A percentile compares a stretch with the other conserved stretches of the same genome.
These are phyloP conservation scores for Caranx melampygus DNA, from an alignment of 2,113 vertebrate genomes.

Conservation along the genomic window DNA sequence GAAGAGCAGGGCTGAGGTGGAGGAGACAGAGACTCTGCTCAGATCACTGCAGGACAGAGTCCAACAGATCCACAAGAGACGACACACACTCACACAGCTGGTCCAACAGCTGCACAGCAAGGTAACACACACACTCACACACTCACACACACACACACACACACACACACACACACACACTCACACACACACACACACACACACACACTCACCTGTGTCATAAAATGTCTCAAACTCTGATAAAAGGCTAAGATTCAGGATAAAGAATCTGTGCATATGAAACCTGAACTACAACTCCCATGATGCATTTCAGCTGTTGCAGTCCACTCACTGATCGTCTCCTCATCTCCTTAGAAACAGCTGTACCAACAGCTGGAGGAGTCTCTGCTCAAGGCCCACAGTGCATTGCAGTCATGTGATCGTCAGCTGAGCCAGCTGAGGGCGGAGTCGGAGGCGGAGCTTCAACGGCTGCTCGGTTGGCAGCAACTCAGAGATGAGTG, in stretches of 20 bases:
- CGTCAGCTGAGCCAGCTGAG: constrained; percentile 61
- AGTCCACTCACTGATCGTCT: background rate
- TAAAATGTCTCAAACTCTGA: too few species aligned
- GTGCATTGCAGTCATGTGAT: constrained; percentile 68
- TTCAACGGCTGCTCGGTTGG: constrained; percentile 50
- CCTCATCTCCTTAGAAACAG: constrained; percentile 54
- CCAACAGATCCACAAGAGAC: constrained; percentile 61
- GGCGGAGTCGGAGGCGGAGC: constrained; percentile 43
- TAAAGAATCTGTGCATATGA: too few species aligned
- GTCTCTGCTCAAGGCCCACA: constrained; percentile 68
- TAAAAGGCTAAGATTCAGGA: too few species aligned
- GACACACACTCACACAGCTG: constrained; percentile 64
- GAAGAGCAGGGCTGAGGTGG: constrained; percentile 42
- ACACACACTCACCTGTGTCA: too few species aligned
- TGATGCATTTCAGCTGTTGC: too few species aligned
- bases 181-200: too few species aligned
- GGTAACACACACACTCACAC: constrained; percentile 49
- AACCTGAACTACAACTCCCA: too few species aligned
- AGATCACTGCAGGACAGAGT: constrained; percentile 51
- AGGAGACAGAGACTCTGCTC: constrained; percentile 73
- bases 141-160: background rate
- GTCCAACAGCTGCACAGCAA: constrained; percentile 55
- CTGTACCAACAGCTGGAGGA: constrained; percentile 55
- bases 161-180: background rate
- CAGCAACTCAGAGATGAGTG: constrained; percentile 72